A percentile compares a stretch with the other conserved stretches of the same genome.
Evolutionary conservation across 2,113 vertebrate genomes (phyloP).

Genomic region (Ctenomys sociabilis): DNA sequence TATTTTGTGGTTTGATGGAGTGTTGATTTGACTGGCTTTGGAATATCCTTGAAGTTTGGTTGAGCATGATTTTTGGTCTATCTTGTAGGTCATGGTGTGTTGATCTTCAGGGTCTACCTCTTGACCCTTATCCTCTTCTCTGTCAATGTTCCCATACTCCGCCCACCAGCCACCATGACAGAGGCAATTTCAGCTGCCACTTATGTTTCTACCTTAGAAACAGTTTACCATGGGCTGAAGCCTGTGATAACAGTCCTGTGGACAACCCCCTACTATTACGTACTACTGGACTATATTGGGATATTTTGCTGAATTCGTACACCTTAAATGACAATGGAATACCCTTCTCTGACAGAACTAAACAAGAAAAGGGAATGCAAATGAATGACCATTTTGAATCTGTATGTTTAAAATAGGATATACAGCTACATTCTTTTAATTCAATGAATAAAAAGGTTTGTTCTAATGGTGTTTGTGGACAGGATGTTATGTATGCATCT

Average conservation of each 20-base stretch:
- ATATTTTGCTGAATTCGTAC: too few relatives aligned
- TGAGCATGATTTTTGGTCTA: neutral
- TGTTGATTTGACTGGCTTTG: neutral
- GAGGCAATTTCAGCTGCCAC: neutral
- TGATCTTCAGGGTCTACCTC: neutral
- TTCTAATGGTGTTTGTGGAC: too few relatives aligned
- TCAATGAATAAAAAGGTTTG: too few relatives aligned
- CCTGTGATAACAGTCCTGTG: neutral
- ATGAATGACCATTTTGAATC: too few relatives aligned
- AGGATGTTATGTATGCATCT: too few relatives aligned
- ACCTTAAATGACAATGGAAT: too few relatives aligned
- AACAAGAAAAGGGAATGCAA: too few relatives aligned
- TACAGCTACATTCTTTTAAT: too few relatives aligned
- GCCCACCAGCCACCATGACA: neutral
- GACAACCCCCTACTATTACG: too few relatives aligned
- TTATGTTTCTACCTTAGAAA: neutral
- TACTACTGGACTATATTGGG: too few relatives aligned
- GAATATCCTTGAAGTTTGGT: neutral
- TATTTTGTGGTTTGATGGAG: neutral
- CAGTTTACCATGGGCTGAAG: neutral
- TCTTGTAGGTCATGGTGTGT: neutral
- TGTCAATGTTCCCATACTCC: neutral
- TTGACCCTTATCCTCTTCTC: neutral
- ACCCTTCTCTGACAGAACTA: too few relatives aligned
- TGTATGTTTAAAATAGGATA: too few relatives aligned